Percentiles rank a stretch among this genome's conserved stretches.
Conservation (phyloP, 2,113 vertebrate species). For the Nerophis lumbriciformis region DNA sequence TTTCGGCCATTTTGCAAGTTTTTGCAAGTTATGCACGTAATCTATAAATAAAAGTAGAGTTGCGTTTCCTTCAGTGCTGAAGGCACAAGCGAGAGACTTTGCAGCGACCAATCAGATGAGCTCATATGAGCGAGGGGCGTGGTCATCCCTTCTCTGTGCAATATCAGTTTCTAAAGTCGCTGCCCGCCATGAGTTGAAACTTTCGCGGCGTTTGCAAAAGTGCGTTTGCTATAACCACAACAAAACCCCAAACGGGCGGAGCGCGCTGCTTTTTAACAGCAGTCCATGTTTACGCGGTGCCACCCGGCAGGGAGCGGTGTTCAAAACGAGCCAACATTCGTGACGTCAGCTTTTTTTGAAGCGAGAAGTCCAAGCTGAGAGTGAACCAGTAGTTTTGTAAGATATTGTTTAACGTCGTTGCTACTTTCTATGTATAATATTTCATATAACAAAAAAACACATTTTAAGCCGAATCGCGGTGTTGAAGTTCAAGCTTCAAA, state of each 20-base stretch:
- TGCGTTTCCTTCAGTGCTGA: too few species aligned
- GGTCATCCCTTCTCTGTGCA: too few species aligned
- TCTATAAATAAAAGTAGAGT: too few species aligned
- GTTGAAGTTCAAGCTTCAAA: neutral
- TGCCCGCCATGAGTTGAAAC: slow-evolving; percentile 56
- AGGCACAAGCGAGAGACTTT: too few species aligned
- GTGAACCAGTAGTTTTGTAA: neutral
- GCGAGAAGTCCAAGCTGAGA: slow-evolving; percentile 32
- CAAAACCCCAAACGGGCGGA: slow-evolving; percentile 22
- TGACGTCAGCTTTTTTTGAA: slow-evolving; percentile 33
- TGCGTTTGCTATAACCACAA: neutral
- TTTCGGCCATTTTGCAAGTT: too few species aligned
- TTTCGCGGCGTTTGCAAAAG: slow-evolving; percentile 42
- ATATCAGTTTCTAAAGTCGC: too few species aligned
- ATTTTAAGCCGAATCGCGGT: neutral
- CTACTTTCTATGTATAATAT: neutral
- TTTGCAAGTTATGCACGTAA: too few species aligned
- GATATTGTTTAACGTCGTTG: neutral
- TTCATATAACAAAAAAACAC: neutral
- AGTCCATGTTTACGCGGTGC: neutral
- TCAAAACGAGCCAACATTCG: slow-evolving; percentile 15
- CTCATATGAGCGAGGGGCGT: too few species aligned
- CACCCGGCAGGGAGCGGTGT: rapidly evolving
- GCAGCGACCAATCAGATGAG: too few species aligned
- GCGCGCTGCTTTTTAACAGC: rapidly evolving